These are phyloP conservation scores for Pteruthius melanotis DNA, from an alignment of 2,113 vertebrate genomes.

Conservation along the genomic window DNA sequence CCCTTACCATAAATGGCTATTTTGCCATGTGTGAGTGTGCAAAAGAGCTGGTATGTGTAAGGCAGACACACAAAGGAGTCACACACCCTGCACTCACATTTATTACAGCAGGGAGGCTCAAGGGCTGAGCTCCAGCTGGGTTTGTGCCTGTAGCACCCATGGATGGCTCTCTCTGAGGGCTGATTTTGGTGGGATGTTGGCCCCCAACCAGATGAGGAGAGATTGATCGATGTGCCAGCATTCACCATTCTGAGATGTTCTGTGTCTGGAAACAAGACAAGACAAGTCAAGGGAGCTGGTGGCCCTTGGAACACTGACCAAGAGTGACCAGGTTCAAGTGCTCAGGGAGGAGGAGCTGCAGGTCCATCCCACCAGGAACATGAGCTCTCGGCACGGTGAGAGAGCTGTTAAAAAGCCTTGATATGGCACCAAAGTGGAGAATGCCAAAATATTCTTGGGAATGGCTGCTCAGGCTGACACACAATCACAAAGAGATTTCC, in stretches of 20 bases:
- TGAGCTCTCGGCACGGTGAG: neutral
- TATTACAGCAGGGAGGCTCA: neutral
- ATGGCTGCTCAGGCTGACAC: neutral
- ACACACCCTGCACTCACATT: neutral
- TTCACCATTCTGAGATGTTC: neutral
- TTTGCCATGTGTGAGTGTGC: neutral
- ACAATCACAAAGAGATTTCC: neutral
- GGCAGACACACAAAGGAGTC: neutral
- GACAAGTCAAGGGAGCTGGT: neutral
- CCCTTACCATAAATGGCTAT: neutral
- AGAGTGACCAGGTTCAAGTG: neutral
- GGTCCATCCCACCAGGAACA: neutral
- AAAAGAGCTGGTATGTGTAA: neutral
- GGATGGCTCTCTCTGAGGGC: neutral
- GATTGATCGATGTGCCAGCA: rapidly evolving
- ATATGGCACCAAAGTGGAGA: neutral
- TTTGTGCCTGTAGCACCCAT: neutral
- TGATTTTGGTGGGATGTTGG: neutral
- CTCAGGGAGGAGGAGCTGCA: neutral
- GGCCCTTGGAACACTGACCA: neutral
- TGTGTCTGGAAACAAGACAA: neutral
- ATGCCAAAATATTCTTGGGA: neutral
- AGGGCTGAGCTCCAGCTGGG: no score
- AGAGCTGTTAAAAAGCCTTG: neutral
- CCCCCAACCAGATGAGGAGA: neutral